A percentile compares a stretch with the other conserved stretches of the same genome.
Conservation (phyloP, 1,140 invertebrate genomes). For the Drosophila pallidifrons region DNA sequence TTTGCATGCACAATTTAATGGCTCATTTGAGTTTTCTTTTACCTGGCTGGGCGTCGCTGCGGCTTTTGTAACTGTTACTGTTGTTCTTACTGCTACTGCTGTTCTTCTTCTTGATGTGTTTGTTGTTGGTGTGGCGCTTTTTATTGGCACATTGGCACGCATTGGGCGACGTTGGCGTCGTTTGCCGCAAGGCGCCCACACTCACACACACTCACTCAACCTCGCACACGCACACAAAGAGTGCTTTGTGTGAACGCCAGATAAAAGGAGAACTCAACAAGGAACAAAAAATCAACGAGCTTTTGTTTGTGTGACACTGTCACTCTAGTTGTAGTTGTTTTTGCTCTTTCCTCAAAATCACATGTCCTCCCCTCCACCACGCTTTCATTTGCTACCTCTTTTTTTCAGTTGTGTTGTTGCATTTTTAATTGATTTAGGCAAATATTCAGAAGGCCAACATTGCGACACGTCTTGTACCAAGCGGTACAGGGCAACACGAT, state of each 20-base stretch:
- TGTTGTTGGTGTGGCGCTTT: constrained; percentile 34
- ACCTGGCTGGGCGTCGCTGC: constrained; percentile 33
- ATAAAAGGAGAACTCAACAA: constrained; percentile 20
- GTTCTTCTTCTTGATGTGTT: constrained; percentile 13
- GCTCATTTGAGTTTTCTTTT: constrained; percentile 26
- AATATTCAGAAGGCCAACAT: constrained; percentile 1
- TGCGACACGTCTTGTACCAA: constrained; percentile 7
- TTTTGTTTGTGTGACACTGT: not conserved
- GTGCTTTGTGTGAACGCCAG: not conserved
- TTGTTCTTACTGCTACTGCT: constrained; percentile 9
- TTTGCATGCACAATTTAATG: constrained; percentile 18
- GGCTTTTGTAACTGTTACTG: constrained; percentile 2
- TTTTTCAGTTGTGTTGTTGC: not conserved
- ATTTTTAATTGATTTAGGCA: constrained; percentile 36
- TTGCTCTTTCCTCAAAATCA: not conserved
- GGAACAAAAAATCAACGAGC: constrained; percentile 1
- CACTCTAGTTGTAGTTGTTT: not conserved
- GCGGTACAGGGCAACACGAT: not conserved
- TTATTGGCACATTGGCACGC: constrained; percentile 47
- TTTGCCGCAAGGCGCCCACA: constrained; percentile 26
- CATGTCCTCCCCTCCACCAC: not conserved
- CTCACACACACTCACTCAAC: not conserved
- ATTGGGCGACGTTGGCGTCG: constrained; percentile 23
- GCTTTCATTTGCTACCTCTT: no score
- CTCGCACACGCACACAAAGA: not conserved